Evolutionary conservation across 2,797 vertebrate genomes (phyloP), one percentile per base, ranked within the genome.

Genomic region (Cryptoblepharus egeriae): DNA sequence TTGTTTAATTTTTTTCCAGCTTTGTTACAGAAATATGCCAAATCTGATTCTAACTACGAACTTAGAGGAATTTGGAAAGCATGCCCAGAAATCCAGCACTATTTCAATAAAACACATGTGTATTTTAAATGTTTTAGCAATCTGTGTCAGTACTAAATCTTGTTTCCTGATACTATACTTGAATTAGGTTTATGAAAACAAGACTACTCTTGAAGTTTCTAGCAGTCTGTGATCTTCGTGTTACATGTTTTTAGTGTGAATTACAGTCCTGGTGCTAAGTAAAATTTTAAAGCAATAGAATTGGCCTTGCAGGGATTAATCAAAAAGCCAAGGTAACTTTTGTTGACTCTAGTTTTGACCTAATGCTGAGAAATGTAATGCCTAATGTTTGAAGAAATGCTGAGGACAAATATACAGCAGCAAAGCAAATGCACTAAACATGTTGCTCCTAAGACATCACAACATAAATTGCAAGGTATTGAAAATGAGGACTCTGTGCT

Each of bases 31-130:
- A 93, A 83, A 90, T 93, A 92, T 93, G 92, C 90, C 92, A 93
- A 91, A 92, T 91, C 93, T 94, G 93, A 93, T 92, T 92, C 93
- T 92, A 93, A 91, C 92, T 92, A 90, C 90, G 90, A 92, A 90
- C 88, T 58, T 92, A 37, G 91, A 93, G 83, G 93, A 94, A 94
- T 93, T 94, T 86, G 90, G 90, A 91, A 91, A 91, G 72, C 83
- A 83, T 93, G 91, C 91, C 91, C 91, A 93, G 92, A 93, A 93
- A 91, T 93, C 89, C 91, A 83, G 88, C 39, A 75, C 92, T 91
- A 75, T 89, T 93, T 91, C 92, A 93, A 94, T 93, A 93, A 92
- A 92, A 94, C 90, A 71, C 92, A 93, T 87, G 90, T 92, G 92
- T 90, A 93, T 91, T 93, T 92, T 90, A 92, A 93, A 92, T 88